Evolutionary conservation across 2,113 vertebrate genomes (phyloP), one percentile per base, ranked within the genome.

Genomic region (Stegastes partitus): DNA sequence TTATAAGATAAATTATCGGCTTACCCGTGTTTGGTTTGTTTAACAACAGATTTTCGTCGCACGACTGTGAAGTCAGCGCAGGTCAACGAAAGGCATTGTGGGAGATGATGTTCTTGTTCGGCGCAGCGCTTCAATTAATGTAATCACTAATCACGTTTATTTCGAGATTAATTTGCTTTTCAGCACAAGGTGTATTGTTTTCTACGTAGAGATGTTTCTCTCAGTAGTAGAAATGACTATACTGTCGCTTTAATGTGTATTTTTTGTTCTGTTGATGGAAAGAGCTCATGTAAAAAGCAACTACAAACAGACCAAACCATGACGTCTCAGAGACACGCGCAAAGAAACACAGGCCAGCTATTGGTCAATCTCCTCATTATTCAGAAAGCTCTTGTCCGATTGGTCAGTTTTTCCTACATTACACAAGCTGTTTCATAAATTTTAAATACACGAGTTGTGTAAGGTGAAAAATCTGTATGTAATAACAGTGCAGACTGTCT

Each of bases 351-450:
- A 18, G 55, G 4, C 49, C 31, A 34, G 37, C 25, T 23, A 93
- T 93, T 93, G 87, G 90, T 74, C 23, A 45, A 76, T 4, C 16
- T 4, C 14, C 0, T n/a, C 0, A 34, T 62, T 28, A 34, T 54
- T 69, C 31, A 61, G 15, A 44, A 0, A 21, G n/a, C 0, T 59
- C 22, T 37, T 64, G 49, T 4, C 19, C 89, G 87, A 93, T 94
- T 94, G 92, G 93, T 4, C 42, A 28, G 34, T 1, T 4, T 18
- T 61, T 15, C 23, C 26, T 28, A 51, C 19, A 69, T 94, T 93
- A 89, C 75, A 92, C 90, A 93, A 94, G 87, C 50, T 31, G 79
- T 92, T 93, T 93, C 63, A 21, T 93, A 93, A 87, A 86, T 5
- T 5, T 2, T 23, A 18, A 58, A 65, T 2, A 1, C 16, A 31